Evolutionary conservation across 2,888 invertebrate species (phyloP), one percentile per base, ranked within the genome.

Genomic region (Cataglyphis altisquamis): DNA sequence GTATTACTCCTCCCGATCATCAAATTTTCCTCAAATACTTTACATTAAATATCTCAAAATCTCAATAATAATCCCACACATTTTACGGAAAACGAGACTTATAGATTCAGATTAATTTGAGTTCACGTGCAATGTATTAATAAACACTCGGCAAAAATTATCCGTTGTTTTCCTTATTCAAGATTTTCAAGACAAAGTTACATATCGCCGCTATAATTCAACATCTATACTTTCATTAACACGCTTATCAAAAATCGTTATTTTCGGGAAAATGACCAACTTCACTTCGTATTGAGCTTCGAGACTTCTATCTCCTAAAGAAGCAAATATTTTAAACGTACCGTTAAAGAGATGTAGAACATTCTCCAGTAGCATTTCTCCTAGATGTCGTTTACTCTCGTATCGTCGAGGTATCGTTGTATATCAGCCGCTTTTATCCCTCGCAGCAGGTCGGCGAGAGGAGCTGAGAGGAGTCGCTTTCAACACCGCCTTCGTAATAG

Each of bases 401-500:
- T 60, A 78, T 78, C 70, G 60, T 60, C 72, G 60, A 36, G 60
- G 45, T 78, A 70, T 78, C 78, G 78, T 45, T 70, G 78, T 70
- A 80, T 70, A 80, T 32, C 72, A 41, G 32, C 8, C 32, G 72
- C 72, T 80, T 70, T 80, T 80, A 70, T 80, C 36, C 72, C 21
- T 36, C 57, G 32, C 21, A 15, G 41, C 68, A 39, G 21, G 57
- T 57, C 78, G 41, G 21, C 70, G 60, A 80, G 68, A 52, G 60
- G 32, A 32, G 32, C 32, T 6, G 32, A 6, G 32, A 32, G 32
- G 32, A 80, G 60, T 72, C 45, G 78, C 78, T 80, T 80, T 80
- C 78, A 80, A 80, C 60, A 78, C 78, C 72, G 60, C 60, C 78
- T 80, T 80, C 60, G 70, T 80, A 70, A 80, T 80, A 45, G 78